These are phyloP conservation scores for Sternarchorhynchus goeldii DNA, from an alignment of 2,797 vertebrate species.

Conservation along the genomic window DNA sequence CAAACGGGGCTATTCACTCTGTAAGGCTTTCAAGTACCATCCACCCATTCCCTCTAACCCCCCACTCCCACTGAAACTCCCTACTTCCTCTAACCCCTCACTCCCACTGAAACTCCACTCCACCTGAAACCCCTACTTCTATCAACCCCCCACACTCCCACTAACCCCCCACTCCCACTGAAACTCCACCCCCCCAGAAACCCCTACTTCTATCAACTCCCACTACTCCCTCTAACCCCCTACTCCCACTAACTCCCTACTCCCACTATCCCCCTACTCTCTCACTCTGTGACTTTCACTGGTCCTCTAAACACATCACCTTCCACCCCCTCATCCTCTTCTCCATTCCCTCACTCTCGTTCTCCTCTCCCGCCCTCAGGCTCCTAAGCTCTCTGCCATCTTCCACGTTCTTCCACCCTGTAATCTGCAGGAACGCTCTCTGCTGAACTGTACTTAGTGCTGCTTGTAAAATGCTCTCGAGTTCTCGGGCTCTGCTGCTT, in stretches of 20 bases:
- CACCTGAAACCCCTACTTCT: constrained; percentile 3
- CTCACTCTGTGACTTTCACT: constrained; percentile 36
- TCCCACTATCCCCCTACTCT: constrained; percentile 33
- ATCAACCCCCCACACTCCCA: constrained; percentile 38
- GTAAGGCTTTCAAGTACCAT: constrained; percentile 40
- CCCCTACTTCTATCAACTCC: neutral
- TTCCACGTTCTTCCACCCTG: constrained; percentile 42
- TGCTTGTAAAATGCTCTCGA: neutral
- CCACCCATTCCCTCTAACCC: constrained; percentile 5
- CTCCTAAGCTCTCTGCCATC: constrained; percentile 34
- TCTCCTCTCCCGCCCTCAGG: constrained; percentile 2
- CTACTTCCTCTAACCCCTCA: constrained; percentile 40
- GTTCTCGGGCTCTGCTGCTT: no score
- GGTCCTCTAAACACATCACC: constrained; percentile 47
- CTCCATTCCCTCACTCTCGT: neutral
- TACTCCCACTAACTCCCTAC: constrained; percentile 2
- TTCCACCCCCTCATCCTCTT: constrained; percentile 43
- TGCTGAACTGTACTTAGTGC: constrained; percentile 34
- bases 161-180: constrained; percentile 21
- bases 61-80: neutral
- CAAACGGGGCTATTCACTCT: constrained; percentile 17
- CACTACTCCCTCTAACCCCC: neutral
- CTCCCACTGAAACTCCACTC: neutral
- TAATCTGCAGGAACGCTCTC: constrained; percentile 34
- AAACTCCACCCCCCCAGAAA: no score